Evolutionary conservation across 2,113 vertebrate species (phyloP).

Genomic region (Plotosus lineatus): DNA sequence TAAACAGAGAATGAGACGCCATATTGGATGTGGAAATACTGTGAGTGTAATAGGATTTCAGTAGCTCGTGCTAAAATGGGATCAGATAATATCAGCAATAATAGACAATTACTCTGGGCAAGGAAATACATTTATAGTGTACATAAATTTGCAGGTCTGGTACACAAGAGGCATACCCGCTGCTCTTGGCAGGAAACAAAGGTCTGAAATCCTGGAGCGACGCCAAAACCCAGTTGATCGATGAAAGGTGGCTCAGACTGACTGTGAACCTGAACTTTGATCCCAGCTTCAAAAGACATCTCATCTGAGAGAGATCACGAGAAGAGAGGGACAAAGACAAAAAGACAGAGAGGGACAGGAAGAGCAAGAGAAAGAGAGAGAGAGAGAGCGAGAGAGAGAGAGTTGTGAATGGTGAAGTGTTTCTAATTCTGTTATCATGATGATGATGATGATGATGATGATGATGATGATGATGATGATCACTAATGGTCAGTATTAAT

Average conservation of each 20-base stretch:
- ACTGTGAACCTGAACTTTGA: slow-evolving; percentile 99
- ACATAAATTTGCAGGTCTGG: not conserved
- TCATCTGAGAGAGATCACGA: slow-evolving; percentile 76
- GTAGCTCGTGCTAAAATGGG: no score
- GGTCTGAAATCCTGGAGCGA: slow-evolving; percentile 96
- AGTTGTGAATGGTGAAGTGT: no score
- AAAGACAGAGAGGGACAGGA: not conserved
- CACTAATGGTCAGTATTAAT: no score
- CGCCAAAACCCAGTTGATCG: slow-evolving; percentile 95
- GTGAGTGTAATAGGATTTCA: no score
- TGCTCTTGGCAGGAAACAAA: slow-evolving; percentile 98
- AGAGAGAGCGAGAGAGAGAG: not conserved
- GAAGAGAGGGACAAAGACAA: not conserved
- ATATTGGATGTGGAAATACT: no score
- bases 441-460: no score
- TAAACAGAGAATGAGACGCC: no score
- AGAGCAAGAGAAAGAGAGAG: not conserved
- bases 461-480: no score
- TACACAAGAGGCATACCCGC: slow-evolving; percentile 73
- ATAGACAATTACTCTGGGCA: no score
- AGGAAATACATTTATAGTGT: no score
- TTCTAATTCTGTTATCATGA: no score
- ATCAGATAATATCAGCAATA: no score
- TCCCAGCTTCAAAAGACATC: slow-evolving; percentile 93
- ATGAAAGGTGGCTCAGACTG: slow-evolving; percentile 94